Percentiles rank a stretch among this genome's conserved stretches.
phyloP scores from a whole-genome alignment of 2,888 invertebrate species.

The Nomada goodeniana region DNA sequence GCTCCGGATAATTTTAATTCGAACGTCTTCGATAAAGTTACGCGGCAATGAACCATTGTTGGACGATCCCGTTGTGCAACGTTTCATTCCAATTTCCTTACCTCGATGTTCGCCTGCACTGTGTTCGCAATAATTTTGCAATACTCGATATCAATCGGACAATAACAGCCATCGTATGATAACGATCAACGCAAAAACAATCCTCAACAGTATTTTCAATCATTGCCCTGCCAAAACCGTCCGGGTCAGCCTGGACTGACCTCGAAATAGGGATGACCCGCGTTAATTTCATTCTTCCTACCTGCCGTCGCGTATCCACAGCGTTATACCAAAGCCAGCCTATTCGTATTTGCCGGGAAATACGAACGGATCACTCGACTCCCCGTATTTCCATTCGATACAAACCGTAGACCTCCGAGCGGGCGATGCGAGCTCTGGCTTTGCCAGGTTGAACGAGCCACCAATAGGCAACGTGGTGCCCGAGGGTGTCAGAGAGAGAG shows the following conservation, averaged over 20 bases:
- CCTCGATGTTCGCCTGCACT: no score
- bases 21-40: not conserved
- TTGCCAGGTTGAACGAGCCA: constrained; percentile 20
- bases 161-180: no score
- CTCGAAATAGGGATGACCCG: no score
- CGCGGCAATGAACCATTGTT: not conserved
- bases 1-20: not conserved
- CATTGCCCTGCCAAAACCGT: not conserved
- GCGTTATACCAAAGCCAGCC: not conserved
- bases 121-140: no score
- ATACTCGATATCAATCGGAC: no score
- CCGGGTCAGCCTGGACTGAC: no score
- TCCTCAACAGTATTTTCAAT: not conserved
- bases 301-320: constrained; percentile 8
- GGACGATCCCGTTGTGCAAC: not conserved
- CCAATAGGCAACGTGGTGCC: no score
- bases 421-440: constrained; percentile 1
- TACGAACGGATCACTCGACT: constrained; percentile 50
- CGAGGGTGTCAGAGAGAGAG: not conserved
- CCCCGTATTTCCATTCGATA: constrained; percentile 55
- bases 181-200: no score
- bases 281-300: constrained; percentile 7
- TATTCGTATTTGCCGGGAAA: constrained; percentile 27
- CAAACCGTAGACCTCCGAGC: constrained; percentile 36
- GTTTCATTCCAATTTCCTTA: no score